Evolutionary conservation across 1,140 invertebrate species (phyloP).

Genomic region (Meloidogyne hapla): DNA sequence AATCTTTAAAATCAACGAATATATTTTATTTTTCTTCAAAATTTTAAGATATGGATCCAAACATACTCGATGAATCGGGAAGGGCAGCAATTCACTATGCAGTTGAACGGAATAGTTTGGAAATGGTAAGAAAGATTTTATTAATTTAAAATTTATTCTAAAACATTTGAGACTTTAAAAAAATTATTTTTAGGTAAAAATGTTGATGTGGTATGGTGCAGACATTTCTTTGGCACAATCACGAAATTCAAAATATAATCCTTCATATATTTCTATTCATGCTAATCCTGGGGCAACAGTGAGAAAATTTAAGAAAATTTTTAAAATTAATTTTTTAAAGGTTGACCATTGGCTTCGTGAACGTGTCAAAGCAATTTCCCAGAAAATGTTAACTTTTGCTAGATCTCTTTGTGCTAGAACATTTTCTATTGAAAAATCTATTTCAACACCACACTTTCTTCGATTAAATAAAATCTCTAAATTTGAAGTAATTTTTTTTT

Average conservation of each 20-base stretch:
- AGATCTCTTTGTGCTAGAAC: slow-evolving; percentile 17
- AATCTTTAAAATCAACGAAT: no score
- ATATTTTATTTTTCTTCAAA: slow-evolving; percentile 22
- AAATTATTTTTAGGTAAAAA: slow-evolving; percentile 30
- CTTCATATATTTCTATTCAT: slow-evolving; percentile 24
- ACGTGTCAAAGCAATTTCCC: slow-evolving; percentile 24
- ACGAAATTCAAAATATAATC: slow-evolving; percentile 16
- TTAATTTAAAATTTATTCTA: no score
- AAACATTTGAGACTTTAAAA: neutral
- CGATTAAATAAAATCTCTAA: slow-evolving; percentile 18
- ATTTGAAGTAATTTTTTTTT: neutral
- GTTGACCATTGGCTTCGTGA: slow-evolving; percentile 27
- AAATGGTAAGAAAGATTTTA: slow-evolving; percentile 29
- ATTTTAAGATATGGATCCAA: slow-evolving; percentile 27
- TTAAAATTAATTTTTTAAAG: neutral
- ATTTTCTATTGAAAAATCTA: slow-evolving; percentile 10
- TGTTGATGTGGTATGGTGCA: slow-evolving; percentile 41
- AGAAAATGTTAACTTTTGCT: slow-evolving; percentile 4
- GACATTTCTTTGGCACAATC: slow-evolving; percentile 31
- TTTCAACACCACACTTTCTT: slow-evolving; percentile 33
- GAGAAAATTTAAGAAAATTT: neutral
- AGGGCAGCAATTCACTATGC: slow-evolving; percentile 35
- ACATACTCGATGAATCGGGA: slow-evolving; percentile 27
- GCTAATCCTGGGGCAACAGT: slow-evolving; percentile 15
- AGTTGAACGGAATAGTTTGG: slow-evolving; percentile 36